Evolutionary conservation across 2,797 vertebrate species (phyloP), one percentile per base, ranked within the genome.

Genomic region (Synanceia verrucosa): DNA sequence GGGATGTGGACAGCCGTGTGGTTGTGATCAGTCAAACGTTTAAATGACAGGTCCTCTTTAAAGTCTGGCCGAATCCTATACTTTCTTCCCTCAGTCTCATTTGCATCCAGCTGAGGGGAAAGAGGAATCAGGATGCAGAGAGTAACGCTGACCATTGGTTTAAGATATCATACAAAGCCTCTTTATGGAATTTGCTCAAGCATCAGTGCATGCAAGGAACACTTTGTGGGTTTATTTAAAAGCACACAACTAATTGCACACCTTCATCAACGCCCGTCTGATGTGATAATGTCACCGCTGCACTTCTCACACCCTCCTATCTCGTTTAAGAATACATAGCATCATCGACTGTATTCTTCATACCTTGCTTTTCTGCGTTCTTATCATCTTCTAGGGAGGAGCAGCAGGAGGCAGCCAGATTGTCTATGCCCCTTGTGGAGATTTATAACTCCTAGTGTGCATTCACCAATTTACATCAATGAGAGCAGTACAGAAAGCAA

Each of bases 1-100:
- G 98, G 98, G 86, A 99, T 99, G 83, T 99, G 98, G 60, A 99
- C 98, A 18, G 97, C 98, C 44, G 98, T 96, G 69, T 98, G 95
- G 67, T 98, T 97, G 90, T 97, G 95, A 72, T 97, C 97, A 0
- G 96, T 96, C 73, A 96, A 91, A 19, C 97, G 93, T 76, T 95
- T 95, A 88, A 99, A 99, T 48, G 94, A 92, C 2, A 92, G 89
- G 83, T 99, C 97, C 0, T 97, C 95, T 70, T 95, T 95, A 90
- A 99, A 99, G 28, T 96, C 94, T 4, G 97, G 97, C 76, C 93
- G 95, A 85, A 98, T 96, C 82, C 95, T 94, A 61, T 92, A 92
- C 89, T 95, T 97, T 84, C 93, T 95, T 73, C 94, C 94, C 37
- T 97, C 96, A 0, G 95, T 98, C 58, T 97, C 96, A 77, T 97